phyloP scores from a whole-genome alignment of 2,888 invertebrate species.

The Lamellibrachia columna region DNA sequence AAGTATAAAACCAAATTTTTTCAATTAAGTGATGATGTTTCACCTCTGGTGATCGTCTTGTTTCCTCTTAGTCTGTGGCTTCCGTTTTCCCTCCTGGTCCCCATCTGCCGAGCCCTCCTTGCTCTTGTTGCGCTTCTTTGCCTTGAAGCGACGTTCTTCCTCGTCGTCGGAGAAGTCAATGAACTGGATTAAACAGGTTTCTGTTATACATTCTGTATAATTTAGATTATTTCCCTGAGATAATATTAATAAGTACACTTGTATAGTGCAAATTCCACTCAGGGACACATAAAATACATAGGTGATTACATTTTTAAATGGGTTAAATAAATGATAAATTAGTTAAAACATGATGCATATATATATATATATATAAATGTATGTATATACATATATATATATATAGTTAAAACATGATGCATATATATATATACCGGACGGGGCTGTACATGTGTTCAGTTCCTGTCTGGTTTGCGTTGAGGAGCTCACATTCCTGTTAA shows the following conservation, averaged over 20 bases:
- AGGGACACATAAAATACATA: neutral
- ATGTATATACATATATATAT: too few relatives aligned
- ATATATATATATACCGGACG: too few relatives aligned
- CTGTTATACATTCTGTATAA: neutral
- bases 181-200: constrained; percentile 45
- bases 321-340: too few relatives aligned
- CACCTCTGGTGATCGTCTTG: neutral
- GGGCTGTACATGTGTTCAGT: too few relatives aligned
- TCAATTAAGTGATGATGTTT: neutral
- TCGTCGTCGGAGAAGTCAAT: constrained; percentile 91
- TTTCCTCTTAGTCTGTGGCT: neutral
- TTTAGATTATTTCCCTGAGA: neutral
- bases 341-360: too few relatives aligned
- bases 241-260: neutral
- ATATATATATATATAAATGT: too few relatives aligned
- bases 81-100: neutral
- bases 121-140: constrained; percentile 25
- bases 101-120: neutral
- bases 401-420: too few relatives aligned
- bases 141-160: constrained; percentile 72
- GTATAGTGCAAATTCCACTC: neutral
- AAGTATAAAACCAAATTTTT: neutral
- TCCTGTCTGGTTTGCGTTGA: too few relatives aligned
- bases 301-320: too few relatives aligned
- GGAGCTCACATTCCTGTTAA: too few relatives aligned